Evolutionary conservation across 2,113 vertebrate genomes (phyloP), one percentile per base, ranked within the genome.

Genomic region (Equus quagga): DNA sequence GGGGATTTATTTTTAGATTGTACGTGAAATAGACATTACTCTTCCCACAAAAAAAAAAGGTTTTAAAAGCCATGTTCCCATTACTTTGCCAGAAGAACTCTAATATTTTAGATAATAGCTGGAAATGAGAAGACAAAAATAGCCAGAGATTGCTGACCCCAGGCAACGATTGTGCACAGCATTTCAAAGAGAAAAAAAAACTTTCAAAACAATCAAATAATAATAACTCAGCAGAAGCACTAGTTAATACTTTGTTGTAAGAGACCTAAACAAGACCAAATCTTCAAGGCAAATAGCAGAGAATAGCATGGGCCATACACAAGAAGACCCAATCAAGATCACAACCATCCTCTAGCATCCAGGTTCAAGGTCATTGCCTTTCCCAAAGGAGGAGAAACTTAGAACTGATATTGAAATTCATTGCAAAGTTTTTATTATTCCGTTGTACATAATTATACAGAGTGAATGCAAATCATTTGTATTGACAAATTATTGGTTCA

Each of bases 41-140:
- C 78, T 62, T 82, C 17, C 18, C 69, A 75, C 19, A 78, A 4
- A 4, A 54, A 51, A 70, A 41, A 33, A 28, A 70, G 26, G 11
- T 17, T 83, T 86, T 49, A 93, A 69, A 81, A 80, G 17, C 3
- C 19, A 58, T 44, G 15, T 58, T 26, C 3, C 21, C 13, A 58
- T 49, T 58, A 78, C 31, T 70, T n/a, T 83, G 15, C 56, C n/a
- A 58, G 26, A 19, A 78, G 62, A 82, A 91, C 10, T 58, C 58
- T 51, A 95, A 24, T 33, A 87, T 86, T 95, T 96, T 91, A 91
- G 67, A 44, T 60, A 91, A 65, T 2, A 64, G 36, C 44, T n/a
- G 46, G 24, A 44, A 65, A 44, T 58, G 21, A 81, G 46, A 93
- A 81, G 21, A 62, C 17, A 51, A 69, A 89, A 85, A 58, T 10